Conservation (phyloP, 53 echinoderm and acorn worm genomes). For the Paelopatides confundens region DNA sequence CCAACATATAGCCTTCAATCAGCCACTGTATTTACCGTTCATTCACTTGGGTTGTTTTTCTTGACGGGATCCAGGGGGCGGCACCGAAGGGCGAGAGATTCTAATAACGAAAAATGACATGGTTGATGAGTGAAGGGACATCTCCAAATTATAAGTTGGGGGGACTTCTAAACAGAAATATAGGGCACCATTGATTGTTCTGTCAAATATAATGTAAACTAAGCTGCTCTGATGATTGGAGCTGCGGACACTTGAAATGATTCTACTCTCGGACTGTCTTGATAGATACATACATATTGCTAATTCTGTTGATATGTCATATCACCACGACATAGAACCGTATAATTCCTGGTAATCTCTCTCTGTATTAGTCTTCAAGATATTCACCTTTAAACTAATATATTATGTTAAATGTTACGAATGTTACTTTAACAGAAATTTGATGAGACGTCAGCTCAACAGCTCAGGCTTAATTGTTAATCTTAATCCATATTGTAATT, state of each 20-base stretch:
- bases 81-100: slow-evolving; percentile 10
- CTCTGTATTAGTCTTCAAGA: too few species aligned
- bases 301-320: too few species aligned
- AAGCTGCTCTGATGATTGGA: background rate
- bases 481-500: too few species aligned
- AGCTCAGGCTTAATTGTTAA: too few species aligned
- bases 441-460: too few species aligned
- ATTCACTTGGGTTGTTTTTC: slow-evolving; percentile 17
- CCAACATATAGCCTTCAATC: background rate
- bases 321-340: too few species aligned
- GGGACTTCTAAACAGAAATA: background rate
- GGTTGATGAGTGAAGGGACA: slow-evolving; percentile 22
- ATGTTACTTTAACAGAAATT: too few species aligned
- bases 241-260: background rate
- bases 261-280: background rate
- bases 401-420: too few species aligned
- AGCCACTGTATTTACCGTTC: slow-evolving; percentile 30
- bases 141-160: background rate
- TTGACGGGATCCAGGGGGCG: background rate
- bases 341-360: too few species aligned
- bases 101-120: slow-evolving; percentile 28
- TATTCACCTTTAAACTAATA: too few species aligned
- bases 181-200: slow-evolving; percentile 29
- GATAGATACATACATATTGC: background rate
- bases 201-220: slow-evolving; percentile 1